Conservation (phyloP, 1,140 invertebrate genomes). For the Drosophila punjabiensis region DNA sequence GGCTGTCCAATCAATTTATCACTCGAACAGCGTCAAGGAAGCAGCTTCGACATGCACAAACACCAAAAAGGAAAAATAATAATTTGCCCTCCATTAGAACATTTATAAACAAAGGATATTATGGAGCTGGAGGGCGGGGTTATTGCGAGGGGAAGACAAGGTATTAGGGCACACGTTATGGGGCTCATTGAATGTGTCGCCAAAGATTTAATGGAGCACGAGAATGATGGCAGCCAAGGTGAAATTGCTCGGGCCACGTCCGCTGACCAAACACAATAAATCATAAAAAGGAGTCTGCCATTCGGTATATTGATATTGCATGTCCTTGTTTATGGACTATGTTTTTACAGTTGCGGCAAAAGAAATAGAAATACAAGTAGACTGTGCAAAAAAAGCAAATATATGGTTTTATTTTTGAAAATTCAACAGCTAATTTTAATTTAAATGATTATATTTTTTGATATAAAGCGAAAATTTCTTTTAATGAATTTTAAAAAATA, state of each 20-base stretch:
- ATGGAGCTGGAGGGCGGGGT: not conserved
- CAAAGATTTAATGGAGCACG: constrained; percentile 82
- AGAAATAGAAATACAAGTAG: not conserved
- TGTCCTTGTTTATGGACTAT: constrained; percentile 60
- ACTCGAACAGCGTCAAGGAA: constrained; percentile 72
- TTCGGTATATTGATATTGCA: constrained; percentile 77
- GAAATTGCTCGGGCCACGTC: constrained; percentile 59
- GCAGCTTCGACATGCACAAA: constrained; percentile 56
- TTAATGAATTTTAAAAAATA: not conserved
- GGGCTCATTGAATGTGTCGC: constrained; percentile 82
- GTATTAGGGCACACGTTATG: constrained; percentile 80
- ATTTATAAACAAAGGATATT: constrained; percentile 84
- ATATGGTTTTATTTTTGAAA: not conserved
- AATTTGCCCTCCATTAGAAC: constrained; percentile 78
- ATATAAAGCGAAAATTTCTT: not conserved
- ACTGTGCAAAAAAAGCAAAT: no score
- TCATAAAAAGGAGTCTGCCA: constrained; percentile 65
- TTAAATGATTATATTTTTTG: not conserved
- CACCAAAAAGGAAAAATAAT: constrained; percentile 61
- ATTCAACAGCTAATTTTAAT: no score
- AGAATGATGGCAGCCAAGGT: constrained; percentile 67
- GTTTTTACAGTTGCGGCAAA: constrained; percentile 7
- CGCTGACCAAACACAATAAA: constrained; percentile 72
- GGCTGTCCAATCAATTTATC: constrained; percentile 78
- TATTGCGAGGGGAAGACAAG: constrained; percentile 18